Conservation (phyloP, 2,797 vertebrate species). For the Coracias cyanogaster region DNA sequence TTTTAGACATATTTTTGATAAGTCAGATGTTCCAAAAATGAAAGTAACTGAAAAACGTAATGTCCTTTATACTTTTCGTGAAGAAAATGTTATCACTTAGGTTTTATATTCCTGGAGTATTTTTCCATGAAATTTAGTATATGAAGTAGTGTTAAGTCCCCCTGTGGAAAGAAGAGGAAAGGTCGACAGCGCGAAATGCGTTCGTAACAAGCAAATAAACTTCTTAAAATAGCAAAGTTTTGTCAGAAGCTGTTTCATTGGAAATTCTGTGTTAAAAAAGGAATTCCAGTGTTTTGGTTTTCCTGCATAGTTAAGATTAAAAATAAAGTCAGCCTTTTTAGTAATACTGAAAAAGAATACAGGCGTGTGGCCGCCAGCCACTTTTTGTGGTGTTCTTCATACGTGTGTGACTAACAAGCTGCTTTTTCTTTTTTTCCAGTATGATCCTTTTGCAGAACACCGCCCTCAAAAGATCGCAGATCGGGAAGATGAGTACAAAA, state of each 20-base stretch:
- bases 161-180: background rate
- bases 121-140: background rate
- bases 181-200: background rate
- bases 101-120: background rate
- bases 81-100: background rate
- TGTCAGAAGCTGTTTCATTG: background rate
- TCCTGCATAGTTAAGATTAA: background rate
- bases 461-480: constrained; percentile 96
- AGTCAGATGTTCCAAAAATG: background rate
- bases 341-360: background rate
- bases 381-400: background rate
- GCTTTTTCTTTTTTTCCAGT: constrained; percentile 79
- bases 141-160: background rate
- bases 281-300: background rate
- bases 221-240: background rate
- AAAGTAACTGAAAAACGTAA: background rate
- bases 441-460: constrained; percentile 98
- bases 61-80: background rate
- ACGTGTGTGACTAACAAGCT: background rate
- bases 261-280: background rate
- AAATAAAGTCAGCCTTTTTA: background rate
- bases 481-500: constrained; percentile 98
- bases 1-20: accelerated
- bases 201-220: background rate
- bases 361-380: background rate